phyloP scores from a whole-genome alignment of 2,797 vertebrate species.

The Chloroceryle amazona region DNA sequence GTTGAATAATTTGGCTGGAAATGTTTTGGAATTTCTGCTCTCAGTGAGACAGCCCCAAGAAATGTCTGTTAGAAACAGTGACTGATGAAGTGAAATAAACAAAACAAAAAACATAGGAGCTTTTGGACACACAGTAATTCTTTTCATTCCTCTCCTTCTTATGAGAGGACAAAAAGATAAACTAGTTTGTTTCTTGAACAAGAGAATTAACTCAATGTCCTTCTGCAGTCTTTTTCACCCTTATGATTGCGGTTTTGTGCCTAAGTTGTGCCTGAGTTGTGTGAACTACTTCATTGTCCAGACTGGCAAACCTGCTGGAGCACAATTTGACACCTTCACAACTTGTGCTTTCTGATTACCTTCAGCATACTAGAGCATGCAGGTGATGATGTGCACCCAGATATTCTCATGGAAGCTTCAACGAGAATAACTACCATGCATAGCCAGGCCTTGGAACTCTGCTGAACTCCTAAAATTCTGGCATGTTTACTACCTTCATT shows the following conservation, averaged over 20 bases:
- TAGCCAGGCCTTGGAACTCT: not conserved
- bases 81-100: not conserved
- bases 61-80: not conserved
- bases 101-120: accelerated
- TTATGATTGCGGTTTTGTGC: not conserved
- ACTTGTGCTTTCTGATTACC: not conserved
- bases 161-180: not conserved
- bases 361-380: not conserved
- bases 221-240: not conserved
- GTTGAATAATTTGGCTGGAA: not conserved
- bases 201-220: not conserved
- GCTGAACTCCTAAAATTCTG: not conserved
- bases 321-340: not conserved
- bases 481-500: not conserved
- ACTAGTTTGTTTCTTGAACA: not conserved
- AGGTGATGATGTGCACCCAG: too few relatives aligned
- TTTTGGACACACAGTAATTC: not conserved
- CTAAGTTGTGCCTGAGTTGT: not conserved
- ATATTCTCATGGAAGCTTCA: not conserved
- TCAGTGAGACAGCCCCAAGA: not conserved
- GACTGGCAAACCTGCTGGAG: not conserved
- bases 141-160: not conserved
- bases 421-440: not conserved
- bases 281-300: not conserved
- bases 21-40: not conserved